These are phyloP conservation scores for Agelas oroides DNA, from an alignment of 37 sponge, comb jelly and placozoan species.

Conservation along the genomic window DNA sequence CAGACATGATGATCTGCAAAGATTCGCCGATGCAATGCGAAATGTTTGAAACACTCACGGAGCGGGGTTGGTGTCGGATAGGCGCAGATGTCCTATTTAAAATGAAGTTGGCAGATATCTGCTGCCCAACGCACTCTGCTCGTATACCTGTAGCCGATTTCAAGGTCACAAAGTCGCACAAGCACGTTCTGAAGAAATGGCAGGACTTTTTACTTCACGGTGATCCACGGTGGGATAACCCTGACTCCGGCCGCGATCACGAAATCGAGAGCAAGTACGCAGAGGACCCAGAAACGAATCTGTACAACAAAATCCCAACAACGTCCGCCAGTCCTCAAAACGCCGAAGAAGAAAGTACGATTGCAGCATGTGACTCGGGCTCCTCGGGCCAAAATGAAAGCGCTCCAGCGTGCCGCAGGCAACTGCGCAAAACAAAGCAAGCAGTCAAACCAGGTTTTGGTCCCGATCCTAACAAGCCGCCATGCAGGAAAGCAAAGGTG, in stretches of 20 bases:
- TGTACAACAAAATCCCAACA: too few relatives aligned
- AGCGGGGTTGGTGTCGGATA: conserved; percentile 54
- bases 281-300: too few relatives aligned
- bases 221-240: conserved; percentile 40
- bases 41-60: conserved; percentile 22
- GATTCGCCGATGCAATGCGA: neutral
- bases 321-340: too few relatives aligned
- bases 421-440: too few relatives aligned
- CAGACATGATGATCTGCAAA: conserved; percentile 23
- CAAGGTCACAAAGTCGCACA: conserved; percentile 44
- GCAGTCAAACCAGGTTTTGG: conserved; percentile 14
- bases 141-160: conserved; percentile 2
- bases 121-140: conserved; percentile 43
- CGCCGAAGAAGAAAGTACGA: too few relatives aligned
- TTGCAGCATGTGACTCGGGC: too few relatives aligned
- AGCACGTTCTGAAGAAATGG: conserved; percentile 14
- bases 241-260: too few relatives aligned
- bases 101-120: conserved; percentile 7
- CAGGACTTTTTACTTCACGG: conserved; percentile 31
- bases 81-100: conserved; percentile 43
- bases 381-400: too few relatives aligned
- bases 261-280: too few relatives aligned
- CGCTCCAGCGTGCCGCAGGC: too few relatives aligned
- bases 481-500: conserved; percentile 45
- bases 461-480: conserved; percentile 41